Evolutionary conservation across 2,888 invertebrate species (phyloP), one percentile per base, ranked within the genome.

Genomic region (Periphyllus acericola): DNA sequence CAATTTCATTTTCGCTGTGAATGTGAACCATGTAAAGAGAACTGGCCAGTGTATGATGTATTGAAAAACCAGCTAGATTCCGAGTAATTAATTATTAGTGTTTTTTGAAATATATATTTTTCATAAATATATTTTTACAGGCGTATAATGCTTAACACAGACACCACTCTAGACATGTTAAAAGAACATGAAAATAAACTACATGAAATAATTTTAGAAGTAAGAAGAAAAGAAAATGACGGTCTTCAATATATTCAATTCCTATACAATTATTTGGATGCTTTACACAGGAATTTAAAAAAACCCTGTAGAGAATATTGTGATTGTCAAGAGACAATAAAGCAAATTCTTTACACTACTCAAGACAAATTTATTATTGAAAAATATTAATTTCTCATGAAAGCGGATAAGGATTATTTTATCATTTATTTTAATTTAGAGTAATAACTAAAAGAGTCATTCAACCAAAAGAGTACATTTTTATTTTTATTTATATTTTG

Each of bases 1-100:
- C 96, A 97, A 91, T 98, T 97, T 92, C 95, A 94, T 91, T 98
- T 98, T 91, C 92, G 91, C 1, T 98, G 98, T 90, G 90, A 92
- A 4, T 98, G 98, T 91, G 93, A 93, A 90, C 95, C 97, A 0
- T 98, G 98, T 90, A 90, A 91, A 29, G 91, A 94, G 79, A 92
- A 95, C 90, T 97, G 96, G 95, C 95, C 96, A 0, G 91, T 92
- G 1, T 95, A 94, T 82, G 6, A 52, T 32, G 46, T 79, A 60
- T 60, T 80, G 14, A n/a, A 2, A 0, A 25, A 36, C 19, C 40
- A 74, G 8, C 34, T 40, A 75, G 6, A 5, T 25, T 74, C 80
- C 0, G 29, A 81, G 86, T 87, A 87, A 66, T 36, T 17, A 8
- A 14, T 32, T 66, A 29, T 40, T 29, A 36, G 34, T 74, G 19